Percentiles rank a stretch among this genome's conserved stretches.
Evolutionary conservation across 2,888 invertebrate species (phyloP).

Genomic region (Nineta flava): DNA sequence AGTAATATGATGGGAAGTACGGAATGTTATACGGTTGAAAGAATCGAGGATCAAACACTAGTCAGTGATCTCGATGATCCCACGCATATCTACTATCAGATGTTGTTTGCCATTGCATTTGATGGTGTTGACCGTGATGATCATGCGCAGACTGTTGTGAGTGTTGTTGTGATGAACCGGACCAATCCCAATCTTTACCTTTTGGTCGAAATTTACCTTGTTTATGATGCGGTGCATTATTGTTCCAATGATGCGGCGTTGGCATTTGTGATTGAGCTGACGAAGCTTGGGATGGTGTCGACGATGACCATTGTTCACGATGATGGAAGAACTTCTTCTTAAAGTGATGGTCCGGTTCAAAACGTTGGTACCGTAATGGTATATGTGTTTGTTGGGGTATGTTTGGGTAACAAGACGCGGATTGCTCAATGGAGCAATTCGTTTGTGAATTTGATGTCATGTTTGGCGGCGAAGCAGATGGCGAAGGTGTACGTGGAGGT

Average conservation of each 20-base stretch:
- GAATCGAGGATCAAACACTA: neutral
- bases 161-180: neutral
- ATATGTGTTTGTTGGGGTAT: conserved; percentile 31
- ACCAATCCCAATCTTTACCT: conserved; percentile 59
- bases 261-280: neutral
- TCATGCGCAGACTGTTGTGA: neutral
- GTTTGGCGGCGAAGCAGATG: conserved; percentile 31
- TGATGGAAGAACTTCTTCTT: conserved; percentile 71
- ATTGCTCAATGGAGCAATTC: conserved; percentile 20
- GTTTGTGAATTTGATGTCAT: conserved; percentile 24
- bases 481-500: conserved; percentile 40
- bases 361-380: conserved; percentile 41
- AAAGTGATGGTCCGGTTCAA: conserved; percentile 49
- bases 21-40: neutral
- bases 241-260: neutral
- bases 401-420: conserved; percentile 11
- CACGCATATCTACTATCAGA: neutral
- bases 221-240: conserved; percentile 6
- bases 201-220: conserved; percentile 34
- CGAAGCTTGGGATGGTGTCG: neutral
- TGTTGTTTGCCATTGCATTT: neutral
- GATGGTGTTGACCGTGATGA: neutral
- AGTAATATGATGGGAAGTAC: neutral
- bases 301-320: conserved; percentile 47
- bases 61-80: neutral